These are phyloP conservation scores for Dinoponera quadriceps DNA, from an alignment of 1,140 invertebrate species.

Conservation along the genomic window DNA sequence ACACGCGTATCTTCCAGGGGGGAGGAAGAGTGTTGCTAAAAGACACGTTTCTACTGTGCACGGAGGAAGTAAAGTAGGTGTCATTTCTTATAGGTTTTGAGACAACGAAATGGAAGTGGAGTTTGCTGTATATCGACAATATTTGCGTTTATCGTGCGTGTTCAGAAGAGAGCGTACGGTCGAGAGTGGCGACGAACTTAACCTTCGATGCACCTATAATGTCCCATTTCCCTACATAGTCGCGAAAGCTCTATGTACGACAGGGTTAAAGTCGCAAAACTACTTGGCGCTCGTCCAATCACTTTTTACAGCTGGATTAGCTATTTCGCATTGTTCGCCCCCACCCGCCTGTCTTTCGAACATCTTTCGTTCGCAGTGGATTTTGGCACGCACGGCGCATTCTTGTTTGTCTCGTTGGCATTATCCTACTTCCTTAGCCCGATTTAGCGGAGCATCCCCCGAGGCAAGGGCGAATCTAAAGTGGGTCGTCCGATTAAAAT, in stretches of 20 bases:
- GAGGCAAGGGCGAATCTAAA: slow-evolving; percentile 29
- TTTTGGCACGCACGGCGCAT: slow-evolving; percentile 57
- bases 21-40: too few species aligned
- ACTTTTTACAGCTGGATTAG: slow-evolving; percentile 70
- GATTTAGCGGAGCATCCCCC: slow-evolving; percentile 14
- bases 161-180: not conserved
- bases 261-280: slow-evolving; percentile 55
- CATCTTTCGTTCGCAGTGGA: slow-evolving; percentile 55
- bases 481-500: slow-evolving; percentile 46
- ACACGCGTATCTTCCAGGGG: too few species aligned
- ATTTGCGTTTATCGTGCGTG: not conserved
- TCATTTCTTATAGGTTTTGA: too few species aligned
- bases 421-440: slow-evolving; percentile 50
- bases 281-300: slow-evolving; percentile 59
- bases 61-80: slow-evolving; percentile 8
- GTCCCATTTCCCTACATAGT: not conserved
- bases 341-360: slow-evolving; percentile 41
- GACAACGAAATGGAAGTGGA: not conserved
- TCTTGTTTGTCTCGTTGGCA: slow-evolving; percentile 27
- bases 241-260: slow-evolving; percentile 47
- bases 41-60: too few species aligned
- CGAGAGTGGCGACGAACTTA: slow-evolving; percentile 29
- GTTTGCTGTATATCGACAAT: not conserved
- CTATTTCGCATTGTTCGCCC: slow-evolving; percentile 66
- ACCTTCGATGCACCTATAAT: slow-evolving; percentile 33